A percentile compares a stretch with the other conserved stretches of the same genome.
Evolutionary conservation across 1,140 invertebrate species (phyloP).

Genomic region (Ctenoplectra terminalis): DNA sequence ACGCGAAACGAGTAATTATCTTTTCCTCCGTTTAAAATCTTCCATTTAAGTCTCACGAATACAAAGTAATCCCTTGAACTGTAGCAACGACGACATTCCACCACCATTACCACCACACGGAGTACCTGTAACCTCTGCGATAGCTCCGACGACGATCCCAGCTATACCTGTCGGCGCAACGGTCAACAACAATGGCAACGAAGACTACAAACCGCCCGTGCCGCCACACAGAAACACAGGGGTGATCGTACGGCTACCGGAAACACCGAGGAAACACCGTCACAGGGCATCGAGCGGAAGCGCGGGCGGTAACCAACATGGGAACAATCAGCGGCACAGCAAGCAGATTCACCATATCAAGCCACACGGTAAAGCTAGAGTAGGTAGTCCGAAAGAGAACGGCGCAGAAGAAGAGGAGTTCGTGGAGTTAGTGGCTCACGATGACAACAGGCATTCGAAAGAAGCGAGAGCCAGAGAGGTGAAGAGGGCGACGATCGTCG

Average conservation of each 20-base stretch:
- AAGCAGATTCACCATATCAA: conserved; percentile 57
- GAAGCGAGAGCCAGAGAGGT: conserved; percentile 84
- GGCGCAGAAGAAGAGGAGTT: conserved; percentile 72
- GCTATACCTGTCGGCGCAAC: conserved; percentile 26
- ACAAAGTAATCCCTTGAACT: neutral
- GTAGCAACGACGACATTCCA: conserved; percentile 79
- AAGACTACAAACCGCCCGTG: conserved; percentile 92
- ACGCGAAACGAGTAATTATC: conserved; percentile 78
- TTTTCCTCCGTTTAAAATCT: no score
- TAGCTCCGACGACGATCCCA: conserved; percentile 45
- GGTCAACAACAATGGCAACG: conserved; percentile 77
- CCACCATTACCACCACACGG: conserved; percentile 85
- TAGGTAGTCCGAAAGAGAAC: conserved; percentile 60
- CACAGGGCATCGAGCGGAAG: conserved; percentile 80
- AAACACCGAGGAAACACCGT: conserved; percentile 77
- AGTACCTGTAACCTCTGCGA: conserved; percentile 61
- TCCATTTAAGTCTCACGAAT: neutral
- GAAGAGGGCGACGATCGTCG: conserved; percentile 92
- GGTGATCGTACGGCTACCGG: conserved; percentile 77
- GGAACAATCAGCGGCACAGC: conserved; percentile 65
- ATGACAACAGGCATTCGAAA: conserved; percentile 67
- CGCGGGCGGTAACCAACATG: conserved; percentile 65
- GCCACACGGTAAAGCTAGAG: conserved; percentile 52
- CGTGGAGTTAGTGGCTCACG: conserved; percentile 73
- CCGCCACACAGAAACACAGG: conserved; percentile 92